Percentiles rank a stretch among this genome's conserved stretches.
phyloP scores from a whole-genome alignment of 1,140 invertebrate genomes.

The Lineus longissimus region DNA sequence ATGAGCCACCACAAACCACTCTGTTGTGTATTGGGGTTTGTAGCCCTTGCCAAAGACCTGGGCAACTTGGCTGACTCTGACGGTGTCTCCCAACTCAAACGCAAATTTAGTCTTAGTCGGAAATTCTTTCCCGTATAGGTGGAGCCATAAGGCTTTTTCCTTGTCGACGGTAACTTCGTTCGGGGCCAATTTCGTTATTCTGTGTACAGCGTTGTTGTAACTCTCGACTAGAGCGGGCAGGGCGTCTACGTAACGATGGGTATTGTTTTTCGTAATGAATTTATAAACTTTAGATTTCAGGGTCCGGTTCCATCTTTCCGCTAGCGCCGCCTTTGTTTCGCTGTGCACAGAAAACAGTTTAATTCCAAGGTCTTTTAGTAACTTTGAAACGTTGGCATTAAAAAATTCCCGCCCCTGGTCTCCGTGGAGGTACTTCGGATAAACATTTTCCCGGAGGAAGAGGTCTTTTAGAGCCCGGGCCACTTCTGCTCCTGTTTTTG shows the following conservation, averaged over 20 bases:
- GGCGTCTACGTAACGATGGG: slow-evolving; percentile 48
- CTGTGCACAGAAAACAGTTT: slow-evolving; percentile 28
- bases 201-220: slow-evolving; percentile 53
- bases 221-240: slow-evolving; percentile 41
- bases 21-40: no score
- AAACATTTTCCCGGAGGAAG: slow-evolving; percentile 17
- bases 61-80: no score
- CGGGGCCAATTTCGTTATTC: slow-evolving; percentile 50
- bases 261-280: slow-evolving; percentile 50
- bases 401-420: slow-evolving; percentile 19
- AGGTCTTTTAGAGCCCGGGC: slow-evolving; percentile 27
- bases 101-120: background rate
- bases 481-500: slow-evolving; percentile 45
- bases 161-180: slow-evolving; percentile 21
- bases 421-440: background rate
- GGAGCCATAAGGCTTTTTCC: background rate
- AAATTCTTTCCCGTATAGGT: background rate
- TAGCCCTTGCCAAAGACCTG: no score
- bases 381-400: slow-evolving; percentile 15
- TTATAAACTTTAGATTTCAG: slow-evolving; percentile 54
- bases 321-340: slow-evolving; percentile 53
- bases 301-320: slow-evolving; percentile 55
- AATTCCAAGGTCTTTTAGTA: slow-evolving; percentile 9
- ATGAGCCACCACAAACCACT: background rate
- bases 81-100: no score